Evolutionary conservation across 2,888 invertebrate species (phyloP), one percentile per base, ranked within the genome.

Genomic region (Hanleya hanleyi): DNA sequence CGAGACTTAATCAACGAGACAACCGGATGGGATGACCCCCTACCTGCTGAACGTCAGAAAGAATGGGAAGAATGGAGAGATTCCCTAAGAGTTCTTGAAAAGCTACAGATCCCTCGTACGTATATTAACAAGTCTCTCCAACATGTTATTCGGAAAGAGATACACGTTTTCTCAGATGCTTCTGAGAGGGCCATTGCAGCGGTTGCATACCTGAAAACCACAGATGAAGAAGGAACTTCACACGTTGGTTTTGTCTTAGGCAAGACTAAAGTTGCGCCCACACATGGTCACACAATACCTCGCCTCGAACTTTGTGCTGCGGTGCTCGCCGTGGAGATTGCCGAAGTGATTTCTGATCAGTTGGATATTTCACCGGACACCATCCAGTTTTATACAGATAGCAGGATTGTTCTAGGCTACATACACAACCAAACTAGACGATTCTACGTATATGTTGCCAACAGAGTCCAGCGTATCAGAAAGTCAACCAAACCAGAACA

Each of bases 21-120:
- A 12, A 33, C 9, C 2, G 77, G 75, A 35, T 83, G 81, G 81
- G 81, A 83, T 73, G 71, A 79, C 9, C 75, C 74, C 9, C 67
- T 83, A 35, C 76, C 83, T 12, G 47, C 1, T 18, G 67, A 71
- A 18, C 2, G 35, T 18, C 37, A 35, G 15, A 18, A n/a, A 9
- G 70, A 75, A 26, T 79, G 80, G 81, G 32, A 67, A 0, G 37
- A 18, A 15, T 82, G 79, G 78, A 77, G 62, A n/a, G 64, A 76
- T 5, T 79, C 79, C 15, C 57, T 81, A 9, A 29, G 57, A 32
- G n/a, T 15, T n/a, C 51, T 78, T 1, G 57, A 74, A 41, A n/a
- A 62, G 26, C 15, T 35, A 18, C 41, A 41, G 65, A 12, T 71
- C 35, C 18, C 67, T 47, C 22, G 68, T 35, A 18, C 49, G 33